Base-by-base conservation (phyloP, 2,113 vertebrate genomes). In the Andinoacara biseriatus region DNA sequence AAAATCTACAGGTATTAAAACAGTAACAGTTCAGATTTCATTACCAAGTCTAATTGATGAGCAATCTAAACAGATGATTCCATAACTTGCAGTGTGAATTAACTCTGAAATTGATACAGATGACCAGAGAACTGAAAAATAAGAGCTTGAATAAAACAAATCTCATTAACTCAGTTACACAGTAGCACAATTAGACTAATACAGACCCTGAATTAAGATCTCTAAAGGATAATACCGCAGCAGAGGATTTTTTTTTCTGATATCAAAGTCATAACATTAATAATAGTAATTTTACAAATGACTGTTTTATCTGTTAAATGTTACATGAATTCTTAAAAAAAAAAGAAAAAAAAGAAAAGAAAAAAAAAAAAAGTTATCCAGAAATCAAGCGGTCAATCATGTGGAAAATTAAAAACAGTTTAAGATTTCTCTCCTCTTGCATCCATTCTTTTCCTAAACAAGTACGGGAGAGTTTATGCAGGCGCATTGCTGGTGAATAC, bases 51-150 rank as follows among this genome's bases (percentile, higher is more conserved):
- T 97, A 89, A 96, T 94, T 95, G 95, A 93, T 95, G 96, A 95
- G 94, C 95, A 94, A 96, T 95, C 96, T 95, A 96, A 97, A 97
- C 95, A 96, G 96, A 96, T 96, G 95, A 95, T 96, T 95, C 96
- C 95, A 97, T 96, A 97, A 97, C 97, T 97, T 98, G 98, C 97
- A 98, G 97, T 96, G 96, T 97, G 97, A 97, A 96, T 97, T 97
- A 97, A 97, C 96, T 97, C 96, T 96, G 94, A 92, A 92, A 96
- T 94, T 95, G 93, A 97, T 82, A 92, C 86, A 91, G 81, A 89
- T 91, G 91, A 95, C 86, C 89, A 94, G 90, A 90, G 96, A 92
- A 96, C 90, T 94, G 93, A 95, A 95, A 38, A 95, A 94, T 85
- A 95, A 95, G 93, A 65, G 95, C 94, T 93, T 92, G 91, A 95